phyloP scores from a whole-genome alignment of 2,113 vertebrate genomes.

The Centropristis striata region DNA sequence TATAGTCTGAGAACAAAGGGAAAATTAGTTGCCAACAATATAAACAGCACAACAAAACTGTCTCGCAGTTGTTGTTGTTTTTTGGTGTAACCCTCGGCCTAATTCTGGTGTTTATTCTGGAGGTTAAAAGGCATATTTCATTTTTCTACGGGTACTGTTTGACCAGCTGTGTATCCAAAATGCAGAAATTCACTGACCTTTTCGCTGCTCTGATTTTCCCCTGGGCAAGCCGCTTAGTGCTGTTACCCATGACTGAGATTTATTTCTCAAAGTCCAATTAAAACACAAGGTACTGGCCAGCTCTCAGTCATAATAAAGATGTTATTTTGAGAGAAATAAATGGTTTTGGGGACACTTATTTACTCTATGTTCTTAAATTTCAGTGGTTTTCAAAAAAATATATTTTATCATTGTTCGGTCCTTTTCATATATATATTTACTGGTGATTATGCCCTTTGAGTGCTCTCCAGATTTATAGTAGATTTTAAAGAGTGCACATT shows the following conservation, averaged over 20 bases:
- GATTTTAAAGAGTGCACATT: not conserved
- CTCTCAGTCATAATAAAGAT: not conserved
- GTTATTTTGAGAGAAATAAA: not conserved
- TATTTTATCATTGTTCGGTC: no score
- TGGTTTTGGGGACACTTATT: not conserved
- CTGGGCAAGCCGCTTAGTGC: not conserved
- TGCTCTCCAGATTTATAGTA: not conserved
- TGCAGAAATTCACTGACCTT: slow-evolving; percentile 1
- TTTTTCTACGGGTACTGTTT: not conserved
- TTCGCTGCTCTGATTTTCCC: not conserved
- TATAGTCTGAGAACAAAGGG: no score
- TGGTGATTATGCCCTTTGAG: not conserved
- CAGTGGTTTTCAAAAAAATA: not conserved
- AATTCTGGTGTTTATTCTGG: no score
- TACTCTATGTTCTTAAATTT: not conserved
- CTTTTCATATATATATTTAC: not conserved
- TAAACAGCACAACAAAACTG: no score
- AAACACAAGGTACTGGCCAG: not conserved
- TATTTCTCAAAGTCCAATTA: slow-evolving; percentile 8
- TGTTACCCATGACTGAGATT: not conserved
- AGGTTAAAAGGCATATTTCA: no score
- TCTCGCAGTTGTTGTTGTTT: no score
- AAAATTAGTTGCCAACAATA: no score
- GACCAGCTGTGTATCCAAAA: slow-evolving; percentile 8
- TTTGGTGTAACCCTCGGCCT: no score